Percentiles rank a stretch among this genome's conserved stretches.
Conservation (phyloP, 2,888 invertebrate species). For the Ctenicera cuprea region DNA sequence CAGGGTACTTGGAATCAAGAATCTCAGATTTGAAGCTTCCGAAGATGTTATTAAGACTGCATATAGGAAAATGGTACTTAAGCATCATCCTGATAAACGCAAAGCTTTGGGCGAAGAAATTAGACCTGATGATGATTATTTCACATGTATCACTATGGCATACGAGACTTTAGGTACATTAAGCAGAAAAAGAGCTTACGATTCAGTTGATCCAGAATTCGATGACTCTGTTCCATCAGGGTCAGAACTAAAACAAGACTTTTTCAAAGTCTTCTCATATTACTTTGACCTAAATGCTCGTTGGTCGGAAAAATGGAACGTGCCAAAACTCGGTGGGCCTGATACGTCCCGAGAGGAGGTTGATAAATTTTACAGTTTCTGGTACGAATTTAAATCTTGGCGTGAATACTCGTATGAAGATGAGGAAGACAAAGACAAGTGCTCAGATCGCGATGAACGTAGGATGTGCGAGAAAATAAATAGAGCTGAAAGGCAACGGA, state of each 20-base stretch:
- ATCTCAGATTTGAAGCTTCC: constrained; percentile 88
- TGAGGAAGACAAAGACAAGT: constrained; percentile 98
- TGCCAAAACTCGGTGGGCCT: constrained; percentile 87
- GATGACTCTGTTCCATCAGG: constrained; percentile 90
- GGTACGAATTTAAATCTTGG: constrained; percentile 99
- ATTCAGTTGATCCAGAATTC: constrained; percentile 97
- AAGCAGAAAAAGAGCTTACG: constrained; percentile 90
- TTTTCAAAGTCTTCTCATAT: constrained; percentile 81
- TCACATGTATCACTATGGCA: constrained; percentile 98
- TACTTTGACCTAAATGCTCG: constrained; percentile 87
- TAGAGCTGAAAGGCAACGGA: constrained; percentile 91
- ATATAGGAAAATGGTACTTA: constrained; percentile 92
- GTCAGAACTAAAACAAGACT: constrained; percentile 86
- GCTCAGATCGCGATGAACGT: constrained; percentile 96
- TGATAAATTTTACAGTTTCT: constrained; percentile 96
- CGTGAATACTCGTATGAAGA: constrained; percentile 98
- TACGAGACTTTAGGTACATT: constrained; percentile 93
- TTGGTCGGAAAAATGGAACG: constrained; percentile 93
- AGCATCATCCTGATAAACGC: constrained; percentile 99
- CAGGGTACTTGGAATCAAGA: constrained; percentile 92
- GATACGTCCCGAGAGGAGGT: constrained; percentile 88
- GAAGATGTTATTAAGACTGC: constrained; percentile 96
- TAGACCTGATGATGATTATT: constrained; percentile 95
- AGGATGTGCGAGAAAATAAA: constrained; percentile 98
- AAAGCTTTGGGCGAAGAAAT: constrained; percentile 93